A percentile compares a stretch with the other conserved stretches of the same genome.
These are phyloP conservation scores for Lordiphosa fenestrarum DNA, from an alignment of 2,888 invertebrate species.

Conservation along the genomic window DNA sequence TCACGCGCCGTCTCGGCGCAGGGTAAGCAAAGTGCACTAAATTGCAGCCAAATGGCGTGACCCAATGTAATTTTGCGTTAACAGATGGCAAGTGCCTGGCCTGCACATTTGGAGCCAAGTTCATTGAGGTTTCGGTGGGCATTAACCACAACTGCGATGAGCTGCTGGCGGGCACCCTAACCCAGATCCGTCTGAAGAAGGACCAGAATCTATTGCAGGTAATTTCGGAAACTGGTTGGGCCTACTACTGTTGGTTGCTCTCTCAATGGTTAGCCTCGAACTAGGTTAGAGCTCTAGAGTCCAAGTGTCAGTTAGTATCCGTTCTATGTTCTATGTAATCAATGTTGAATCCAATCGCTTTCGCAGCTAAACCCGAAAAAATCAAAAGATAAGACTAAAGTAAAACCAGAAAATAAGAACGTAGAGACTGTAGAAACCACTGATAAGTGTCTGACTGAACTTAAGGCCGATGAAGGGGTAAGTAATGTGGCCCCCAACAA, in stretches of 20 bases:
- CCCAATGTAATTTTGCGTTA: constrained; percentile 12
- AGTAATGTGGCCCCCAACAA: constrained; percentile 56
- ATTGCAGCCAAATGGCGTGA: constrained; percentile 39
- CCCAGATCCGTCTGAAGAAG: constrained; percentile 92
- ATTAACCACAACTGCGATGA: constrained; percentile 99
- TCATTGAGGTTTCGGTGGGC: constrained; percentile 97
- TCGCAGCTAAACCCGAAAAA: constrained; percentile 69
- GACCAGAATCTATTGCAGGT: constrained; percentile 83
- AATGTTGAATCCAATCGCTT: constrained; percentile 52
- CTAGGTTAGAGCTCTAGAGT: constrained; percentile 8
- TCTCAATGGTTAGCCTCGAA: constrained; percentile 7
- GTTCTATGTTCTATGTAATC: constrained; percentile 52
- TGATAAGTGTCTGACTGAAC: constrained; percentile 77
- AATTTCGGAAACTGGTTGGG: constrained; percentile 21
- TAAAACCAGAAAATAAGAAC: constrained; percentile 66
- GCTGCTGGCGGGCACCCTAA: constrained; percentile 94
- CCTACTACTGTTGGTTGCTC: not conserved
- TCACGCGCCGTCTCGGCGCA: constrained; percentile 93
- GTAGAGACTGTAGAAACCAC: constrained; percentile 70
- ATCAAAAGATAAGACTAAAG: constrained; percentile 72
- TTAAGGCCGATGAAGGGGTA: constrained; percentile 77
- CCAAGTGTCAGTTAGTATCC: constrained; percentile 8
- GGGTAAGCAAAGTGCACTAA: constrained; percentile 83
- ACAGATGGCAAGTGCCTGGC: constrained; percentile 96
- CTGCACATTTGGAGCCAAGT: constrained; percentile 94